Evolutionary conservation across 2,797 vertebrate species (phyloP).

Genomic region (Propithecus perrieri): DNA sequence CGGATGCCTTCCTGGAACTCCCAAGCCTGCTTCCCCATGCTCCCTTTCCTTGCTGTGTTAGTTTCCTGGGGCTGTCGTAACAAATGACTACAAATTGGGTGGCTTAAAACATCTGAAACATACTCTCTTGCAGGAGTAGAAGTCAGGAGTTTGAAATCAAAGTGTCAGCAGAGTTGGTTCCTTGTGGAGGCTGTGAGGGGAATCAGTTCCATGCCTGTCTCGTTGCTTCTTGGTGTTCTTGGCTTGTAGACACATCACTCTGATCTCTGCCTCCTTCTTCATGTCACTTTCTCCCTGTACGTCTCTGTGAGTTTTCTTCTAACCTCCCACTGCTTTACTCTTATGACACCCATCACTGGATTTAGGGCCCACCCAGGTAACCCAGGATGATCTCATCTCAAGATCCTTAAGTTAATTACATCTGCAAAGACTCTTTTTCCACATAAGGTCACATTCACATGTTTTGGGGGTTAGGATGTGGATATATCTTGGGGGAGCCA

Average conservation of each 20-base stretch:
- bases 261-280: background rate
- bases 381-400: background rate
- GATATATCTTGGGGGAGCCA: background rate
- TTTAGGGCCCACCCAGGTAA: background rate
- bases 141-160: background rate
- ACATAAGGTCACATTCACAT: background rate
- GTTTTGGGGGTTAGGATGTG: background rate
- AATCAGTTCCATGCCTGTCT: background rate
- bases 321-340: background rate
- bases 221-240: background rate
- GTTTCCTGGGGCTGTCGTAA: background rate
- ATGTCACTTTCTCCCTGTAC: too few relatives aligned
- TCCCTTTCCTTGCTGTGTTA: background rate
- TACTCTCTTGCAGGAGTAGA: background rate
- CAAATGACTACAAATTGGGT: background rate
- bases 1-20: background rate
- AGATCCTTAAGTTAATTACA: background rate
- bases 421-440: background rate
- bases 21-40: background rate
- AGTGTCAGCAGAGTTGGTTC: background rate
- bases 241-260: background rate
- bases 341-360: background rate
- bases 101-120: background rate
- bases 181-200: background rate
- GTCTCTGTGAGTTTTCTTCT: background rate